Base-by-base conservation (phyloP, 2,113 vertebrate species). In the Zosterops lateralis region DNA sequence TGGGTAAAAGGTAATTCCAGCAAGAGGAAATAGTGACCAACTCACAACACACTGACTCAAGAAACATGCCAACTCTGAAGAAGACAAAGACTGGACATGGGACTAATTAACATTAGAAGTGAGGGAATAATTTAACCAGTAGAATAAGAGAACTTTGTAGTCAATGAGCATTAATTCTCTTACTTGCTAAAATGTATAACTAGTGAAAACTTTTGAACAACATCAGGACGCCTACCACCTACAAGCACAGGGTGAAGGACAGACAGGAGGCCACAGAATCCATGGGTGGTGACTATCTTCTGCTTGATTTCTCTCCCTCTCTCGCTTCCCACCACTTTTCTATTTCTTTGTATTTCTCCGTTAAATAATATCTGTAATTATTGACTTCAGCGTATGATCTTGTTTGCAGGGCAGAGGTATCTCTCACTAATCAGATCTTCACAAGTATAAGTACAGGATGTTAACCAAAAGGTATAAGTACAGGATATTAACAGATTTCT, bases 391-490 rank as follows among this genome's bases (percentile, higher is more conserved):
- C 11, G 17, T 44, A 36, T 21, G 31, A 10, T 44, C 53, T 51
- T 0, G 0, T 50, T 50, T 50, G 25, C 45, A 67, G 1, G 5
- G 17, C 36, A 76, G 31, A 67, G 11, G 17, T 14, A 50, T 44
- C 53, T 42, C 53, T 32, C 31, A 31, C 18, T 28, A 45, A 45
- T 48, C 34, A n/a, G 42, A 42, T 34, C 42, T 79, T 48, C 7
- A 34, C 7, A 20, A 48, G 17, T 66, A 18, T 9, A 60, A 50
- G 2, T 6, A 70, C 5, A 51, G 22, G 21, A 84, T 62, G 2
- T n/a, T 54, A 56, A 6, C 32, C 26, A 47, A 66, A 71, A 90
- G 19, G 17, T 66, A 16, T 9, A 60, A 50, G 2, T 5, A 70
- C 5, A 51, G 22, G 21, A 84, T 62, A 1, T n/a, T 54, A 56